Percentiles rank a stretch among this genome's conserved stretches.
Evolutionary conservation across 1,140 invertebrate species (phyloP).

Genomic region (Drosophila varians): DNA sequence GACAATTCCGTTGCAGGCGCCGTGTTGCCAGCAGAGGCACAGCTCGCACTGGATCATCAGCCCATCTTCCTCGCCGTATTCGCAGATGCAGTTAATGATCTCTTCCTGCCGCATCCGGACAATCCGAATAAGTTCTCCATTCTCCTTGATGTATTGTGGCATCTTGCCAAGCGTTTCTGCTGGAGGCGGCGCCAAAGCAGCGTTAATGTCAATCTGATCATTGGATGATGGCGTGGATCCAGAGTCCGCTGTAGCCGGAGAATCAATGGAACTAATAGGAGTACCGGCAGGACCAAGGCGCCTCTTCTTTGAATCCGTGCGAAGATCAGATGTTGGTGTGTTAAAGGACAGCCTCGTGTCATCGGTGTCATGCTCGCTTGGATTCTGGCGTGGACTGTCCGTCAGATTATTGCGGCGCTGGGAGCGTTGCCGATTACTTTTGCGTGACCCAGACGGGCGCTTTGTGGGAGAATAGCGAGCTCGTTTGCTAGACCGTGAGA

Average conservation of each 20-base stretch:
- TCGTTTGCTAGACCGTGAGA: conserved; percentile 40
- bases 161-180: conserved; percentile 13
- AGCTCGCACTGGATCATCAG: conserved; percentile 98
- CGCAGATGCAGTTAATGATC: conserved; percentile 94
- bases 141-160: conserved; percentile 84
- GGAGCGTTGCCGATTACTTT: conserved; percentile 75
- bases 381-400: background rate
- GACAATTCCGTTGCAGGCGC: conserved; percentile 92
- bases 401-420: conserved; percentile 44
- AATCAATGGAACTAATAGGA: conserved; percentile 46
- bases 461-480: conserved; percentile 55
- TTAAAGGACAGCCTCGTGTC: conserved; percentile 51
- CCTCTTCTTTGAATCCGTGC: conserved; percentile 56
- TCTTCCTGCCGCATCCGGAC: conserved; percentile 89
- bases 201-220: conserved; percentile 61
- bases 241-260: conserved; percentile 53
- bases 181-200: conserved; percentile 50
- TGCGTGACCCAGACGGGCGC: conserved; percentile 60
- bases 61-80: conserved; percentile 93
- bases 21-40: conserved; percentile 97
- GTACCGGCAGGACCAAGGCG: conserved; percentile 47
- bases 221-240: conserved; percentile 60
- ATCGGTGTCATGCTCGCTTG: conserved; percentile 40
- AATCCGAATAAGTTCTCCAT: conserved; percentile 87
- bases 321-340: conserved; percentile 46